Base-by-base conservation (phyloP, 1,140 invertebrate genomes). In the Hylyphantes graminicola region DNA sequence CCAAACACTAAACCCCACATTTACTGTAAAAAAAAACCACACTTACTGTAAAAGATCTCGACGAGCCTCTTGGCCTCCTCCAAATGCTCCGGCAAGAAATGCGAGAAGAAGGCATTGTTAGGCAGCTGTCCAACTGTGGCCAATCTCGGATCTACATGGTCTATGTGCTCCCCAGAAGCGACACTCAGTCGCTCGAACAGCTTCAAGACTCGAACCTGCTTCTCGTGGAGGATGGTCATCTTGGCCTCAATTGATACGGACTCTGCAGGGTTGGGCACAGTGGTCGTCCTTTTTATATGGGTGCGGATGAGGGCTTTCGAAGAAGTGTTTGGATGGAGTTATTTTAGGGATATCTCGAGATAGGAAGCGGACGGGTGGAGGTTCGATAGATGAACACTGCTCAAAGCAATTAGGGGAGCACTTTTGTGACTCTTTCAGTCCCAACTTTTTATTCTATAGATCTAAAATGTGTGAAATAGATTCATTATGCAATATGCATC, bases 11-110 rank as follows among this genome's bases (percentile, higher is more conserved):
- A 35, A 35, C 35, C 35, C 35, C 35, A 35, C 35, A 35, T 5
- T 35, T 35, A 35, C 35, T 35, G 35, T 35, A 35, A 35, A 35
- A 35, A 35, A 35, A n/a, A n/a, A n/a, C n/a, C 8, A 1, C 2
- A 75, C 81, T 78, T 77, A 85, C 74, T 67, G 64, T 77, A 85
- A 19, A 85, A 68, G 53, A 77, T 61, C 54, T 85, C 75, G n/a
- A 72, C 61, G 21, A 85, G 83, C 61, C 57, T 78, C 50, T 15
- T 67, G 12, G 83, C 83, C 61, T 85, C 83, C 9, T 77, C 68
- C 17, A 90, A 48, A 57, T 89, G 86, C 65, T 90, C 89, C 6
- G 89, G 77, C 21, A 88, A 85, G 81, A 90, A 90, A 50, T 89
- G 87, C 2, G 86, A 85, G 63, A 89, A 61, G 5, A 90, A 70